Base-by-base conservation (phyloP, 2,797 vertebrate genomes). In the Gephyroberyx darwinii region DNA sequence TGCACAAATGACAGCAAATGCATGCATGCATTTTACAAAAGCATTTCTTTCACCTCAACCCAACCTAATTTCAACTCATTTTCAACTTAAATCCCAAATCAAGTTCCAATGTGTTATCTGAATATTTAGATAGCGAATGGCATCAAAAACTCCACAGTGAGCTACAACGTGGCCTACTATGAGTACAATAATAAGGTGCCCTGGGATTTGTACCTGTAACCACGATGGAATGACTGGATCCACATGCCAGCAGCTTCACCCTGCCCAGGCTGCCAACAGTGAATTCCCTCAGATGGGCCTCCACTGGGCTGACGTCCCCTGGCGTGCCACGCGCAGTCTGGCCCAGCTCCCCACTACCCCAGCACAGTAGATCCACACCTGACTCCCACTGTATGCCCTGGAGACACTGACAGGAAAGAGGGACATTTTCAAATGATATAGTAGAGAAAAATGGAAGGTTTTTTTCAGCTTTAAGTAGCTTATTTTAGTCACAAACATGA, bases 181-280 rank as follows among this genome's bases (percentile, higher is more conserved):
- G 26, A 26, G 26, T 26, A 26, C 26, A 26, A 26, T 26, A 26
- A 26, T 26, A 26, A 26, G 26, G 26, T 3, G 26, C 26, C 26
- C 26, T 26, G 26, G 17, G n/a, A 56, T 53, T 2, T 33, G 22
- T 90, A 92, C 89, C 89, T 90, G 86, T 90, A 35, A 87, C 78
- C 61, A 85, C 86, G 19, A 89, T 39, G 55, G 83, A 86, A 69
- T 88, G 89, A 68, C 78, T 87, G 59, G 84, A 88, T 72, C 86
- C 86, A 75, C 85, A 91, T 5, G 85, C 81, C 66, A 91, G 56
- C 33, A 86, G 67, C 75, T 86, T 89, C 67, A 86, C 84, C 1
- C n/a, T 65, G 51, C 82, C 86, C 39, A 83, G 53, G 53, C 68
- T 50, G 2, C 47, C 57, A 31, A 1, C 12, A 10, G 78, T 66